Base-by-base conservation (phyloP, 30 jellyfish, hydroid and myxozoan genomes). In the Chrysaora quinquecirrha region DNA sequence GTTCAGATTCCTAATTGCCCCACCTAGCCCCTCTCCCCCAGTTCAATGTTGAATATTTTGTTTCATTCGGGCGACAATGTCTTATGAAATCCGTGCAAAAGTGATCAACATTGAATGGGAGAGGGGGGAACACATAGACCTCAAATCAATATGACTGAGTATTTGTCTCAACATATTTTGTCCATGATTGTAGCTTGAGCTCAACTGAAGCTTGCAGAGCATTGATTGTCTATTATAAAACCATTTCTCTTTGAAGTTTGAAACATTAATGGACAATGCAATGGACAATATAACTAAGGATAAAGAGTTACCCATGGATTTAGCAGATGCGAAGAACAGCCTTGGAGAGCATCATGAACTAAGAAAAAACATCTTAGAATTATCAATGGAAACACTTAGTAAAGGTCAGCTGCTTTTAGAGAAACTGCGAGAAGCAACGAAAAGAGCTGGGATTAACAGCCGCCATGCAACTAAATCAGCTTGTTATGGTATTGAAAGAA, bases 381-480 rank as follows among this genome's bases (percentile, higher is more conserved):
- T 70, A 9, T 82, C 93, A 58, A 80, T 82, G 94, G 94, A 85
- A 24, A 85, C 88, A 32, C 76, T 70, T 16, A 76, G 86, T 73
- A 85, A 90, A 68, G 97, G 96, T 21, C 92, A 84, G 30, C 34
- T 84, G 62, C 63, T 90, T 85, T 84, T 90, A 14, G 96, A 90
- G 71, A 79, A 83, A 76, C 82, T 90, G 3, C 93, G 92, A 10
- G 96, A 90, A 54, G 96, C 90, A 6, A 71, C 89, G 32, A 71
- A 75, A 63, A 80, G 90, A 23, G 97, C 97, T 49, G 97, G 87
- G 27, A 74, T 90, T 24, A 90, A 90, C 75, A 69, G 97, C 58
- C 75, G 89, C 66, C 93, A 84, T 35, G 96, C 97, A 6, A 86
- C 87, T 20, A 77, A 85, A 58, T 90, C 97, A 2, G 97, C 97